Conservation (phyloP, 2,113 vertebrate species). For the Phoenicopterus ruber region DNA sequence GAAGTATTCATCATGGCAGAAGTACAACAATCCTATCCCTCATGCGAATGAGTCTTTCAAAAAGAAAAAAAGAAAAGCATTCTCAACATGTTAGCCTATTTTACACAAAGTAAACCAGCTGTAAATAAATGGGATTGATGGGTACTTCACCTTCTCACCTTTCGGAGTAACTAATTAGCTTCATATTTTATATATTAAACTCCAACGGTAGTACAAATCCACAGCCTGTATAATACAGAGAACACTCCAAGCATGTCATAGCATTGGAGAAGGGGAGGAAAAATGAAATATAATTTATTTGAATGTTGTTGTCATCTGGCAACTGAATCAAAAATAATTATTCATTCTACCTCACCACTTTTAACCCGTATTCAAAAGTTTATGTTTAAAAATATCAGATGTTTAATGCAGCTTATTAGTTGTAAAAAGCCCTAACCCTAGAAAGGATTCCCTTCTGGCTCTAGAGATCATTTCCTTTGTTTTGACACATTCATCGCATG, state of each 20-base stretch:
- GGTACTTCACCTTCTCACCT: background rate
- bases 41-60: background rate
- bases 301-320: background rate
- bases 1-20: background rate
- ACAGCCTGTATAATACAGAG: background rate
- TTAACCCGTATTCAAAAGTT: background rate
- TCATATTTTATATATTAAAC: background rate
- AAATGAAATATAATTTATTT: background rate
- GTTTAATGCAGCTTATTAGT: background rate
- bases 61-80: background rate
- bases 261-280: background rate
- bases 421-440: background rate
- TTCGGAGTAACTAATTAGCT: background rate
- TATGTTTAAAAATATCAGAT: background rate
- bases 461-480: background rate
- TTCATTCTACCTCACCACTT: background rate
- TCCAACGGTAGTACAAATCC: background rate
- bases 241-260: background rate
- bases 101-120: background rate
- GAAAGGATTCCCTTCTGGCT: background rate
- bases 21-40: background rate
- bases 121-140: background rate
- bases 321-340: background rate
- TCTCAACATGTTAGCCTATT: background rate
- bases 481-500: background rate